Percentiles rank a stretch among this genome's conserved stretches.
phyloP scores from a whole-genome alignment of 2,797 vertebrate genomes.

The Clamator glandarius region DNA sequence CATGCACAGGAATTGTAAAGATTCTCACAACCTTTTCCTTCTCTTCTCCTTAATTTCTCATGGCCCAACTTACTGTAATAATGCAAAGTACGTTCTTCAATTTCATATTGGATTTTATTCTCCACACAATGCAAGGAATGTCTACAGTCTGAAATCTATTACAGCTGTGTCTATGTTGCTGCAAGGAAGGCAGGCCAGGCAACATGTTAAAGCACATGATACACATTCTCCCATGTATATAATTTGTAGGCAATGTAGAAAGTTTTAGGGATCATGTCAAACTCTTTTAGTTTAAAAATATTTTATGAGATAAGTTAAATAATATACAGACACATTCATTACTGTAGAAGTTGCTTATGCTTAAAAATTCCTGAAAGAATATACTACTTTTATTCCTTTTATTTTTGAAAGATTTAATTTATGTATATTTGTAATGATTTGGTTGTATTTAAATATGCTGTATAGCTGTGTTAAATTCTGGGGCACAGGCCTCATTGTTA shows the following conservation, averaged over 20 bases:
- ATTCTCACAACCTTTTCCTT: neutral
- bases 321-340: neutral
- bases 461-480: neutral
- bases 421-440: neutral
- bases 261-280: neutral
- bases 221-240: neutral
- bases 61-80: neutral
- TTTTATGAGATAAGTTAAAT: neutral
- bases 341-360: neutral
- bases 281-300: neutral
- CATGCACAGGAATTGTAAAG: neutral
- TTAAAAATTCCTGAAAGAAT: neutral
- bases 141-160: neutral
- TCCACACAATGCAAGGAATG: neutral
- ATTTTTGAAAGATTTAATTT: neutral
- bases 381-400: neutral
- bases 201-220: neutral
- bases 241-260: neutral
- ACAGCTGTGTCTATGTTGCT: neutral
- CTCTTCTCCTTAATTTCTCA: neutral
- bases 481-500: neutral
- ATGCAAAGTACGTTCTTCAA: neutral
- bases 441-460: neutral
- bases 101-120: neutral
- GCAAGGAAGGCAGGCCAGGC: neutral